Conservation (phyloP, 1,140 invertebrate species). For the Notospermus geniculatus region DNA sequence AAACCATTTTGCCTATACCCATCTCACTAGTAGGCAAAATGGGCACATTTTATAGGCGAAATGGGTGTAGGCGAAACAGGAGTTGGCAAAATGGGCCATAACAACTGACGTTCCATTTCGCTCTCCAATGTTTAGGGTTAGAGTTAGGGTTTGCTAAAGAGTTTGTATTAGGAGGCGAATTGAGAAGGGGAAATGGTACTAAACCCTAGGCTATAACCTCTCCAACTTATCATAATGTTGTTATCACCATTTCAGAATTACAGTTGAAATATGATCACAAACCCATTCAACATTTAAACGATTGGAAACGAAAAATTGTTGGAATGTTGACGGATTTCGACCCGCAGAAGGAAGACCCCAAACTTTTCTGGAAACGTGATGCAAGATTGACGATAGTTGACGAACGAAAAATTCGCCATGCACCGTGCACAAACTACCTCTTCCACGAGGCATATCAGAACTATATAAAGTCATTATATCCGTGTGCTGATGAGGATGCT, state of each 20-base stretch:
- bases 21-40: too few species aligned
- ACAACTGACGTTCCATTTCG: too few species aligned
- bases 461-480: constrained; percentile 53
- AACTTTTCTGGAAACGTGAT: constrained; percentile 51
- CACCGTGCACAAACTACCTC: constrained; percentile 17
- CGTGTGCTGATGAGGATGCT: constrained; percentile 51
- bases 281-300: constrained; percentile 46
- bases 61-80: too few species aligned
- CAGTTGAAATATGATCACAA: constrained; percentile 53
- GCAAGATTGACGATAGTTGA: constrained; percentile 49
- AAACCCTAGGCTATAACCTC: too few species aligned
- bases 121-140: too few species aligned
- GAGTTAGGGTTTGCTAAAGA: too few species aligned
- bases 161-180: too few species aligned
- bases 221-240: too few species aligned
- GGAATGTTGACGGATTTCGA: constrained; percentile 47
- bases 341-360: constrained; percentile 48
- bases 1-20: too few species aligned
- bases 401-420: constrained; percentile 42
- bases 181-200: too few species aligned
- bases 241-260: constrained; percentile 35
- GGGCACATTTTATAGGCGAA: too few species aligned
- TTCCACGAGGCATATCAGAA: constrained; percentile 55
- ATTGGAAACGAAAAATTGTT: constrained; percentile 47
- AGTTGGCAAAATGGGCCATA: too few species aligned